Percentiles rank a stretch among this genome's conserved stretches.
Evolutionary conservation across 2,113 vertebrate genomes (phyloP).

Genomic region (Phasianus colchicus): DNA sequence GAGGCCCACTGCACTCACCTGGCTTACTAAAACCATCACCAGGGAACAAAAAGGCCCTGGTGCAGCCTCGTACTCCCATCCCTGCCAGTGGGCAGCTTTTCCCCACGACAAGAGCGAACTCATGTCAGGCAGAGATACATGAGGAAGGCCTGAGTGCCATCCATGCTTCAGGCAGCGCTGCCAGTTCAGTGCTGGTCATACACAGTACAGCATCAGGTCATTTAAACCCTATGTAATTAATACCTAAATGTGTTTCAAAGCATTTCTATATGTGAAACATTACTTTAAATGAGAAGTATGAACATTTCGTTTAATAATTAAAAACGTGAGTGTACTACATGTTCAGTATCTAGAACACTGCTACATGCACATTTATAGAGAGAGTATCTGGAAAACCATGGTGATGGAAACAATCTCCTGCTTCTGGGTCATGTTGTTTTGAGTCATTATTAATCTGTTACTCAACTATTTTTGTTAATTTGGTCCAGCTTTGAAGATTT

Average conservation of each 20-base stretch:
- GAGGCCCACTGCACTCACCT: background rate
- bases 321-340: background rate
- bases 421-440: constrained; percentile 17
- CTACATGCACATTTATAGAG: background rate
- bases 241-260: background rate
- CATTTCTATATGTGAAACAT: background rate
- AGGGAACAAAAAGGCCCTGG: background rate
- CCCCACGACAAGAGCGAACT: background rate
- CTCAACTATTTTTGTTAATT: background rate
- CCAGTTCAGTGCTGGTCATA: background rate
- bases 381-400: background rate
- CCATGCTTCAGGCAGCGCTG: background rate
- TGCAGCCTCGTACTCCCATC: background rate
- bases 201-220: background rate
- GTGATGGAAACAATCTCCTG: constrained; percentile 11
- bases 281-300: background rate
- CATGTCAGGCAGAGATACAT: background rate
- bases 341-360: background rate
- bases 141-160: background rate
- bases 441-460: constrained; percentile 36
- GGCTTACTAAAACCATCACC: background rate
- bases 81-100: background rate
- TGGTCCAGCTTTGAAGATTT: constrained; percentile 4
- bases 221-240: background rate
- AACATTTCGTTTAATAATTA: background rate